Evolutionary conservation across 2,113 vertebrate genomes (phyloP).

Genomic region (Ondatra zibethicus): DNA sequence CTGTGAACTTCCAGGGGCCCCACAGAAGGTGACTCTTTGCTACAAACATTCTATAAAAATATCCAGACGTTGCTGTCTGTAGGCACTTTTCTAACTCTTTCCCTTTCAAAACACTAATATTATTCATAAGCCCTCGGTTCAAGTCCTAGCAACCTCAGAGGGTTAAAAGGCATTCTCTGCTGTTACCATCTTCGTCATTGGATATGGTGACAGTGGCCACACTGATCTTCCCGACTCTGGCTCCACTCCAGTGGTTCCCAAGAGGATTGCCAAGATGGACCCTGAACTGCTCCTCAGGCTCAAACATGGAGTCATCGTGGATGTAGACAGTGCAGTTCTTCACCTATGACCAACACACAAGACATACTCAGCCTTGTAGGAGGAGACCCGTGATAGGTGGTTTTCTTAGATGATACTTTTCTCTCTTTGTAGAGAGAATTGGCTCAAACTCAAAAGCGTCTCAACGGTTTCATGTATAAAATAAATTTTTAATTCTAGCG

Average conservation of each 20-base stretch:
- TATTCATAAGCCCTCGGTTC: background rate
- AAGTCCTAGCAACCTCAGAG: background rate
- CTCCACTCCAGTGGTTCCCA: conserved; percentile 97
- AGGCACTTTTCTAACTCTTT: background rate
- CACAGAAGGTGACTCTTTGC: background rate
- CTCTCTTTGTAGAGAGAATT: conserved; percentile 5
- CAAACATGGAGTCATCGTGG: conserved; percentile 95
- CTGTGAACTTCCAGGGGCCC: background rate
- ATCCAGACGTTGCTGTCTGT: background rate
- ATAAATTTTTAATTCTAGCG: background rate
- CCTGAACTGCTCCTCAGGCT: conserved; percentile 97
- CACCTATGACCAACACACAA: conserved; percentile 85
- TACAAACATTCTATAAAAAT: conserved; percentile 38
- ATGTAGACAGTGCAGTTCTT: conserved; percentile 95
- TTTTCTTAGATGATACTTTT: conserved; percentile 10
- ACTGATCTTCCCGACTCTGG: conserved; percentile 90
- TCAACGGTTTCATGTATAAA: background rate
- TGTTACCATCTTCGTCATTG: conserved; percentile 97
- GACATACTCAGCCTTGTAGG: background rate
- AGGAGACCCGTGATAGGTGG: background rate
- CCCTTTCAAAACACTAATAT: background rate
- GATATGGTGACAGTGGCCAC: conserved; percentile 93
- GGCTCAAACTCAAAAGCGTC: background rate
- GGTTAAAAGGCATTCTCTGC: background rate
- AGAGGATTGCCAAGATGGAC: conserved; percentile 92